Percentiles rank a stretch among this genome's conserved stretches.
Evolutionary conservation across 92 coral and sea anemone genomes (phyloP).

Genomic region (Porites lobata): DNA sequence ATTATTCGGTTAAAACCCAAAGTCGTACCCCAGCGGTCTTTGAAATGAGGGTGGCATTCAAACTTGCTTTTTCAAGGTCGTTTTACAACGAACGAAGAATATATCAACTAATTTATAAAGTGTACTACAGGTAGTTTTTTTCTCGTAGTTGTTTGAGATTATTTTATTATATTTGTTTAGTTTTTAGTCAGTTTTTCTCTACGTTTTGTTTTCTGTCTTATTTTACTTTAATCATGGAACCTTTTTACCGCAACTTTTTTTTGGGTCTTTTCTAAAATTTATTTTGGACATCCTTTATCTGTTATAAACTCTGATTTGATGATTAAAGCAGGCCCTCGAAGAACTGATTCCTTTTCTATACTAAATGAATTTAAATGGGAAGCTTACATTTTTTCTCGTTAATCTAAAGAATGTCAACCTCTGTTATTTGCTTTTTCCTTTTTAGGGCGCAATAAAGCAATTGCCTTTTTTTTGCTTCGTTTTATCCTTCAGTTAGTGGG

Average conservation of each 20-base stretch:
- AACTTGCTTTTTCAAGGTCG: neutral
- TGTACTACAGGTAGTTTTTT: neutral
- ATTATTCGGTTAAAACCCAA: neutral
- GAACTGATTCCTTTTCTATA: neutral
- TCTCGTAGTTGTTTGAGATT: neutral
- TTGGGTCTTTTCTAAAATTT: too few relatives aligned
- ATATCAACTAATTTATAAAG: neutral
- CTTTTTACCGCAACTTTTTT: neutral
- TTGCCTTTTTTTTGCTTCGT: too few relatives aligned
- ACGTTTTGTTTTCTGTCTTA: neutral
- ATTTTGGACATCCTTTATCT: too few relatives aligned
- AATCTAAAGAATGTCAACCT: neutral
- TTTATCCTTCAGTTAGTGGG: neutral
- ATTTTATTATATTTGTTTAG: neutral
- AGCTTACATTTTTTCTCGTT: too few relatives aligned
- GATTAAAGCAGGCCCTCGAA: too few relatives aligned
- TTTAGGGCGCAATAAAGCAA: neutral
- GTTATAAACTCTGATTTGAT: too few relatives aligned
- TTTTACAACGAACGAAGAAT: neutral
- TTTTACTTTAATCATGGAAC: neutral
- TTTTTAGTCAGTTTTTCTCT: neutral
- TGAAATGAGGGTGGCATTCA: neutral
- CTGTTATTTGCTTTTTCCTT: neutral
- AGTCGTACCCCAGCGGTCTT: neutral
- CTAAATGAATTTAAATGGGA: neutral